These are phyloP conservation scores for Sinodicranocentrus sp. DNA, from an alignment of 2,888 invertebrate genomes.

Conservation along the genomic window DNA sequence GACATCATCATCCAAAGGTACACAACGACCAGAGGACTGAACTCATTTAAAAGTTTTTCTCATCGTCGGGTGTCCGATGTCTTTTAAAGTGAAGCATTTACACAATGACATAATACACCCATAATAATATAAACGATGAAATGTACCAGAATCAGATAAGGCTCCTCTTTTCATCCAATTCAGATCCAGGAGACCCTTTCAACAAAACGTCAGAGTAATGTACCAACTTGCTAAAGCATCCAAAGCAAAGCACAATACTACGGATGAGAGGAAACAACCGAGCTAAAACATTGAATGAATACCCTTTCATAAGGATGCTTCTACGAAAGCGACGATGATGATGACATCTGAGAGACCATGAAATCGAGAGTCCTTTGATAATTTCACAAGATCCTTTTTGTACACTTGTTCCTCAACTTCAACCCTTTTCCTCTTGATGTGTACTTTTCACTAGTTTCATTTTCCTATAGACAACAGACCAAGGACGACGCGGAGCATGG, in stretches of 20 bases:
- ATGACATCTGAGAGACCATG: slow-evolving; percentile 59
- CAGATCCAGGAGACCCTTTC: slow-evolving; percentile 27
- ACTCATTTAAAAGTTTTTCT: slow-evolving; percentile 9
- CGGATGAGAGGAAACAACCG: slow-evolving; percentile 34
- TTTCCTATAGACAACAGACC: slow-evolving; percentile 9
- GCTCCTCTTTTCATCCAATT: slow-evolving; percentile 31
- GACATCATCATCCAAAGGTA: background rate
- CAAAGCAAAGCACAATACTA: too few species aligned
- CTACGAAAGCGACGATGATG: background rate
- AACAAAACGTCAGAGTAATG: slow-evolving; percentile 42
- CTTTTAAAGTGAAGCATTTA: slow-evolving; percentile 15
- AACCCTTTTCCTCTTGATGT: slow-evolving; percentile 33
- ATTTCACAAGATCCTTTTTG: slow-evolving; percentile 47
- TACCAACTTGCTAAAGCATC: slow-evolving; percentile 9
- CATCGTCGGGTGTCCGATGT: slow-evolving; percentile 5
- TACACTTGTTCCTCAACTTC: slow-evolving; percentile 32
- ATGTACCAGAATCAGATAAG: slow-evolving; percentile 46
- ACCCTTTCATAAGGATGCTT: slow-evolving; percentile 16
- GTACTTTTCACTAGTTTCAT: slow-evolving; percentile 1
- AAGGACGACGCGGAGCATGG: background rate
- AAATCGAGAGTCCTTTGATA: slow-evolving; percentile 68
- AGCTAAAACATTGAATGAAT: slow-evolving; percentile 22
- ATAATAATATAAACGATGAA: slow-evolving; percentile 29
- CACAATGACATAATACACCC: slow-evolving; percentile 1
- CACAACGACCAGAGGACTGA: background rate